Percentiles rank a stretch among this genome's conserved stretches.
These are phyloP conservation scores for Arbacia lixula DNA, from an alignment of 53 echinoderm and acorn worm genomes.

Conservation along the genomic window DNA sequence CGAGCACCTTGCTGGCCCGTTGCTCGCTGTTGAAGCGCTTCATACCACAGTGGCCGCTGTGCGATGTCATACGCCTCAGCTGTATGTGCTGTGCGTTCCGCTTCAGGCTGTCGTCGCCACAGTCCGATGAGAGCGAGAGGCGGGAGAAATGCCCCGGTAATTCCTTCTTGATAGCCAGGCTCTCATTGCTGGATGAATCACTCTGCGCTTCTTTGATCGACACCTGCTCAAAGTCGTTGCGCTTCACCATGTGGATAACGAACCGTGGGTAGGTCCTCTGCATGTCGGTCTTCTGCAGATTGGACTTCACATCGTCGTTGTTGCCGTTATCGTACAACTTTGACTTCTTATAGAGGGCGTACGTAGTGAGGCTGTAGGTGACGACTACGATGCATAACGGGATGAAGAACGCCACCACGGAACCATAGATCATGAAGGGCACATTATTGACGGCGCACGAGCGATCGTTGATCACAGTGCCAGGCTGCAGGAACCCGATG, in stretches of 20 bases:
- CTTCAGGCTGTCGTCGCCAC: background rate
- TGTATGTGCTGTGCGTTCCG: background rate
- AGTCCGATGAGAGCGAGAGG: background rate
- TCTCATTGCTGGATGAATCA: conserved; percentile 9
- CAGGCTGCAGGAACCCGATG: conserved; percentile 53
- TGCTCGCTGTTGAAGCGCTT: conserved; percentile 67
- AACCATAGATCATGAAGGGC: conserved; percentile 83
- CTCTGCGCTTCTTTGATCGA: background rate
- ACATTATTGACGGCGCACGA: conserved; percentile 66
- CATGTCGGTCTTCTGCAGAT: background rate
- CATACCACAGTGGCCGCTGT: conserved; percentile 15
- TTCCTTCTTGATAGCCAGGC: conserved; percentile 6
- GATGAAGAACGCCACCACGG: conserved; percentile 84
- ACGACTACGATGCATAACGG: conserved; percentile 77
- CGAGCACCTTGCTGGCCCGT: conserved; percentile 83
- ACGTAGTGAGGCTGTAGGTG: conserved; percentile 71
- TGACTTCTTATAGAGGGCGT: conserved; percentile 66
- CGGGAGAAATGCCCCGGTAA: background rate
- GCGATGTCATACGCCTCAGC: conserved; percentile 18
- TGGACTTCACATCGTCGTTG: background rate
- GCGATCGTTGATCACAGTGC: conserved; percentile 59
- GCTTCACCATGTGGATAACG: background rate
- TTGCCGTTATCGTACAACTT: background rate
- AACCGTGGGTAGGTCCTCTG: conserved; percentile 25
- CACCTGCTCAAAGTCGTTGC: conserved; percentile 21